Conservation (phyloP, 1,140 invertebrate species). For the Triops longicaudatus region DNA sequence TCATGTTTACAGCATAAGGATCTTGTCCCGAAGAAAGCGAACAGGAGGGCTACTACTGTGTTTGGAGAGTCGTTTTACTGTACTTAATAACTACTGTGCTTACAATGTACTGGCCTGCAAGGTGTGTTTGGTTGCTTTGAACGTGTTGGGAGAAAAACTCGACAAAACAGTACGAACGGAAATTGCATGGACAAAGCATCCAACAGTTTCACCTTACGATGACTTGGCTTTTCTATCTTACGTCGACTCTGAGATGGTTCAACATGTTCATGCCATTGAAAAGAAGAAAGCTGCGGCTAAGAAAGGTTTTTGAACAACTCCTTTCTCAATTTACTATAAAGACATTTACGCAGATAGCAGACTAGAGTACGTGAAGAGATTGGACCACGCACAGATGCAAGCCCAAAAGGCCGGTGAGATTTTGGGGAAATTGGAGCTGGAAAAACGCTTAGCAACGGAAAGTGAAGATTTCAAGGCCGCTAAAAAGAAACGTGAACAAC, state of each 20-base stretch:
- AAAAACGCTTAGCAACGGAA: background rate
- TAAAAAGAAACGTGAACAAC: background rate
- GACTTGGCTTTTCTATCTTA: background rate
- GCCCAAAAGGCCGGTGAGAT: background rate
- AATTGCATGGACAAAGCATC: background rate
- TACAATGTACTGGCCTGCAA: no score
- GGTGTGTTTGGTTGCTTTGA: background rate
- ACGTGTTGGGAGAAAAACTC: background rate
- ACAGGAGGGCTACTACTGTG: no score
- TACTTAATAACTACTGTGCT: no score
- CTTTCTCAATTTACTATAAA: background rate
- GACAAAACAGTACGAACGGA: background rate
- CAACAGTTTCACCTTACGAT: background rate
- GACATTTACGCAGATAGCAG: background rate
- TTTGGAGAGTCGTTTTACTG: no score
- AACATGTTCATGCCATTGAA: background rate
- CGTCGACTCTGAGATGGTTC: background rate
- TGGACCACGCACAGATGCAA: background rate
- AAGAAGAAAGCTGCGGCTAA: background rate
- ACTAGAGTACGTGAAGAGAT: background rate
- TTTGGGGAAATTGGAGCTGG: background rate
- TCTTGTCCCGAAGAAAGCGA: no score
- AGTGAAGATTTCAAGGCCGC: background rate
- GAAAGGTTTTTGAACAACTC: background rate
- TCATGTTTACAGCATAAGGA: no score